These are phyloP conservation scores for Ophion ventricosus DNA, from an alignment of 2,888 invertebrate species.

Conservation along the genomic window DNA sequence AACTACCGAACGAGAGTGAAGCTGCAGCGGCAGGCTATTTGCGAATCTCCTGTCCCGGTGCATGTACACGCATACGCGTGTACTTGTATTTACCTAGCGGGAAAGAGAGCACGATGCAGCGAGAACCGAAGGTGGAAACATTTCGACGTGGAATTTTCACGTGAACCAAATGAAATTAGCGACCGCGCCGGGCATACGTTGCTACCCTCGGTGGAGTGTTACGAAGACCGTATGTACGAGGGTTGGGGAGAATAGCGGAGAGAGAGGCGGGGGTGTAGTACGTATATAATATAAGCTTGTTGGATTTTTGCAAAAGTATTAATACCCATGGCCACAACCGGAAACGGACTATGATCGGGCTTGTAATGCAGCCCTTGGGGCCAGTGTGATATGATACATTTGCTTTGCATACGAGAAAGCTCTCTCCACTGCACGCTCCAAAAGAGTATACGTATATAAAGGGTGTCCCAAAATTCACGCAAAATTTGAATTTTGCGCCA, in stretches of 20 bases:
- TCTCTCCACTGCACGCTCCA: slow-evolving; percentile 39
- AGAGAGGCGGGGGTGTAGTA: slow-evolving; percentile 8
- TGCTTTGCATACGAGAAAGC: slow-evolving; percentile 76
- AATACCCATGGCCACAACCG: slow-evolving; percentile 74
- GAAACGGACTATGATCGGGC: slow-evolving; percentile 80
- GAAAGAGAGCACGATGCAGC: slow-evolving; percentile 14
- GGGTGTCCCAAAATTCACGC: too few species aligned
- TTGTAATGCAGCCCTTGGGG: slow-evolving; percentile 82
- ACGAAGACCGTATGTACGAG: slow-evolving; percentile 55
- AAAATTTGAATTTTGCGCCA: too few species aligned
- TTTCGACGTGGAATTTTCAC: slow-evolving; percentile 61
- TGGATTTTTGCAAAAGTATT: slow-evolving; percentile 79
- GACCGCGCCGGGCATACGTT: slow-evolving; percentile 71
- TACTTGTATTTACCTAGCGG: background rate
- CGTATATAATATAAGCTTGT: slow-evolving; percentile 56
- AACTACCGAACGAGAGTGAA: slow-evolving; percentile 36
- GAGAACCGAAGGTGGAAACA: slow-evolving; percentile 46
- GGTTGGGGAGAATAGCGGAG: background rate
- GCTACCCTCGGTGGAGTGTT: slow-evolving; percentile 53
- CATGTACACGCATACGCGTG: background rate
- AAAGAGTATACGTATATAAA: slow-evolving; percentile 38
- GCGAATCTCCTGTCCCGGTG: slow-evolving; percentile 23
- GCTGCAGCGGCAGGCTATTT: slow-evolving; percentile 19
- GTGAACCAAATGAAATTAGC: slow-evolving; percentile 77
- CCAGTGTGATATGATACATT: slow-evolving; percentile 81